Base-by-base conservation (phyloP, 2,113 vertebrate species). In the Istiophorus platypterus region DNA sequence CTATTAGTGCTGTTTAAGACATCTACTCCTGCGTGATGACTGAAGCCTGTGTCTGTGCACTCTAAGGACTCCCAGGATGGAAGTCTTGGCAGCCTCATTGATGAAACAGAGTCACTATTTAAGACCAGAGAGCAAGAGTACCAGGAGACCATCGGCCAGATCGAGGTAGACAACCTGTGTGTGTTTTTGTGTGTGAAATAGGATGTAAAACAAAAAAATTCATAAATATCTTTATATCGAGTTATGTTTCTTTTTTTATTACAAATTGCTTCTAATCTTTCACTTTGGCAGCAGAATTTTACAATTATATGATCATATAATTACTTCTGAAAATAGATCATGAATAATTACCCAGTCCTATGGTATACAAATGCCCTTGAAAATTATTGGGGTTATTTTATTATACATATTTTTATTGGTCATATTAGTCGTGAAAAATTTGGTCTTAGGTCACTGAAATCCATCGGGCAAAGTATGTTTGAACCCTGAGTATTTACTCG, bases 51-150 rank as follows among this genome's bases (percentile, higher is more conserved):
- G 57, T 86, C 45, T 91, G 61, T 88, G 52, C 62, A 78, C 64
- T 88, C 76, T 72, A 73, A 94, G 94, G 91, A 92, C 67, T 92
- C 93, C 85, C 96, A 98, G 93, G 98, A 99, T 51, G 96, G 96
- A 93, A 97, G 96, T 88, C 89, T 99, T 90, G 98, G 98, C 81
- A 98, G 96, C 93, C 90, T 99, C 91, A 99, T 99, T 72, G 96
- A 99, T 0, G 97, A 99, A 91, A 99, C 98, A 0, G 98, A 99
- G 78, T 97, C 97, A 24, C 97, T 98, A 79, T 98, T 99, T 92
- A 98, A 97, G 94, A 98, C 95, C 0, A 96, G 98, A 92, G 98
- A 99, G 93, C 95, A 98, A 85, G 97, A 99, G 79, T 99, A 99
- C 90, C 98, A 99, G 90, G 96, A 99, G 69, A 98, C 97, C 18